These are phyloP conservation scores for Lepidurus couesii DNA, from an alignment of 1,140 invertebrate genomes.

Conservation along the genomic window DNA sequence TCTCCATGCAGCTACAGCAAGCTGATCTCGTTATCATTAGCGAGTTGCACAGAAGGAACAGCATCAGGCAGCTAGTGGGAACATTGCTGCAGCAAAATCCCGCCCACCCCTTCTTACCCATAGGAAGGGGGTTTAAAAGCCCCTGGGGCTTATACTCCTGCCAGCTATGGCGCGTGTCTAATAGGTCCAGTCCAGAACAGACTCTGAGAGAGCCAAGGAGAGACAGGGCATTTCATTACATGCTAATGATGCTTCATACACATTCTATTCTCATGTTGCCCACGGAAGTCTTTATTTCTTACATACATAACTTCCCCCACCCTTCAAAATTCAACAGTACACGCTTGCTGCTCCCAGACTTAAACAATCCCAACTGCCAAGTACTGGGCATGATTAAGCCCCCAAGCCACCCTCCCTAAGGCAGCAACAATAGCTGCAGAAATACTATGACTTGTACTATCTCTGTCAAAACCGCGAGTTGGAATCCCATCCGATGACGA, in stretches of 20 bases:
- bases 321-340: background rate
- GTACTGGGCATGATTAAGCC: no score
- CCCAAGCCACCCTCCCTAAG: no score
- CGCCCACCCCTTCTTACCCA: background rate
- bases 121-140: background rate
- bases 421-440: no score
- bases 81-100: constrained; percentile 10
- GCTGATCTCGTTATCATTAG: constrained; percentile 19
- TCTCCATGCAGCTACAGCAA: background rate
- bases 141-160: background rate
- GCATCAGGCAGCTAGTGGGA: background rate
- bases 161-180: background rate
- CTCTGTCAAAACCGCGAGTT: no score
- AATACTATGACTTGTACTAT: no score
- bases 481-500: no score
- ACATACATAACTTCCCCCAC: background rate
- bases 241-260: constrained; percentile 11
- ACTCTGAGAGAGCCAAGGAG: background rate
- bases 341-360: no score
- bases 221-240: background rate
- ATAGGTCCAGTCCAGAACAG: background rate
- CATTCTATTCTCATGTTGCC: background rate
- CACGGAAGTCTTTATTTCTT: background rate
- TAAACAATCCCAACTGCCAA: no score
- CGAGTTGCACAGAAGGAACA: background rate